These are phyloP conservation scores for Tokudaia tokunoshimensis DNA, from an alignment of 2,797 vertebrate genomes.

Conservation along the genomic window DNA sequence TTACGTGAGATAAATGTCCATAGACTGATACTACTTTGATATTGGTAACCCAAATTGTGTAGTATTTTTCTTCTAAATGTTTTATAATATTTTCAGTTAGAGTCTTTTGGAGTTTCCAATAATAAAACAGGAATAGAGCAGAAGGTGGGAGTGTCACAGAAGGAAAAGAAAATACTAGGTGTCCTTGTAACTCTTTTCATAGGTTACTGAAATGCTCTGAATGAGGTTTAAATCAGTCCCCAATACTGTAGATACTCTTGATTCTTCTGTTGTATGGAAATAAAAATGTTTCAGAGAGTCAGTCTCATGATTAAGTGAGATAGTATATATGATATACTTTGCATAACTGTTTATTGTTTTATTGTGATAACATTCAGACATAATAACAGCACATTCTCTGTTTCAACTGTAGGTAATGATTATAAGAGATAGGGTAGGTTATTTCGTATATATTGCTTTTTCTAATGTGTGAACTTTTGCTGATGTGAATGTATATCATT, in stretches of 20 bases:
- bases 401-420: neutral
- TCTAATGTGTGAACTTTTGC: neutral
- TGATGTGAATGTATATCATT: neutral
- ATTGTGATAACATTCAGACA: neutral
- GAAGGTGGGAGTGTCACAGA: neutral
- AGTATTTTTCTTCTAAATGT: neutral
- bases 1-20: neutral
- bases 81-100: neutral
- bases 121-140: neutral
- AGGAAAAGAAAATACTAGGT: neutral
- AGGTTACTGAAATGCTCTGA: neutral
- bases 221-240: neutral
- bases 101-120: neutral
- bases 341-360: neutral
- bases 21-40: neutral
- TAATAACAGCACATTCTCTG: neutral
- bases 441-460: conserved; percentile 25
- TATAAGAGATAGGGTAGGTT: neutral
- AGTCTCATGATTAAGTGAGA: neutral
- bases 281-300: neutral
- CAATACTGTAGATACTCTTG: neutral
- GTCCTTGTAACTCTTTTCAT: neutral
- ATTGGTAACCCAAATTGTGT: neutral
- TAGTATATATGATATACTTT: neutral
- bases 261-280: neutral